A percentile compares a stretch with the other conserved stretches of the same genome.
These are phyloP conservation scores for Lepus oiostolus DNA, from an alignment of 2,797 vertebrate genomes.

Conservation along the genomic window DNA sequence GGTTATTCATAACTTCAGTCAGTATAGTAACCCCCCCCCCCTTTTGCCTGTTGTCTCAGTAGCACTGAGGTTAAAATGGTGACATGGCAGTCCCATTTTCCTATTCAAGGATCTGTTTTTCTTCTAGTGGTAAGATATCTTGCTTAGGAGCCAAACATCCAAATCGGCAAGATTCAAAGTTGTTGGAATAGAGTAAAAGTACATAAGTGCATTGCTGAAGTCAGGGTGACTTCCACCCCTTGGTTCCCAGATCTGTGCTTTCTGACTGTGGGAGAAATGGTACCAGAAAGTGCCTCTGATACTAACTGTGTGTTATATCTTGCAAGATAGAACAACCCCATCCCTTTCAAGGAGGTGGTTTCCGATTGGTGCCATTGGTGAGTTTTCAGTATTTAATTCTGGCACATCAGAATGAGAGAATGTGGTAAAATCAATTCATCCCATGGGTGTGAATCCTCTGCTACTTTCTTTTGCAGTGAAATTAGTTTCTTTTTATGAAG, in stretches of 20 bases:
- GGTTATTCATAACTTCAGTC: background rate
- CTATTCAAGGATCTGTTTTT: background rate
- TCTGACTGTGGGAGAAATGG: no score
- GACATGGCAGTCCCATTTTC: background rate
- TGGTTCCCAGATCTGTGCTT: background rate
- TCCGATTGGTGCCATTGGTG: background rate
- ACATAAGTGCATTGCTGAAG: background rate
- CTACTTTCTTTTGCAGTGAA: background rate
- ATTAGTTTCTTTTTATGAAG: background rate
- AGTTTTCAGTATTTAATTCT: background rate
- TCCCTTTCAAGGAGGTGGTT: background rate
- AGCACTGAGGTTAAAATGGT: background rate
- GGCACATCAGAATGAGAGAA: background rate
- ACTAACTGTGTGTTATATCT: no score
- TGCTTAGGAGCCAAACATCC: background rate
- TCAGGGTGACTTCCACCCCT: background rate
- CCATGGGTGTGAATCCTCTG: background rate
- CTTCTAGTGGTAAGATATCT: background rate
- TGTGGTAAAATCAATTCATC: background rate
- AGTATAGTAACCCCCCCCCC: background rate
- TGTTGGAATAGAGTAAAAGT: background rate
- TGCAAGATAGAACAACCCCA: background rate
- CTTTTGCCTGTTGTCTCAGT: background rate
- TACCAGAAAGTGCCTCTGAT: background rate
- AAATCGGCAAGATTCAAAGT: background rate